Evolutionary conservation across 2,113 vertebrate genomes (phyloP).

Genomic region (Acinonyx jubatus): DNA sequence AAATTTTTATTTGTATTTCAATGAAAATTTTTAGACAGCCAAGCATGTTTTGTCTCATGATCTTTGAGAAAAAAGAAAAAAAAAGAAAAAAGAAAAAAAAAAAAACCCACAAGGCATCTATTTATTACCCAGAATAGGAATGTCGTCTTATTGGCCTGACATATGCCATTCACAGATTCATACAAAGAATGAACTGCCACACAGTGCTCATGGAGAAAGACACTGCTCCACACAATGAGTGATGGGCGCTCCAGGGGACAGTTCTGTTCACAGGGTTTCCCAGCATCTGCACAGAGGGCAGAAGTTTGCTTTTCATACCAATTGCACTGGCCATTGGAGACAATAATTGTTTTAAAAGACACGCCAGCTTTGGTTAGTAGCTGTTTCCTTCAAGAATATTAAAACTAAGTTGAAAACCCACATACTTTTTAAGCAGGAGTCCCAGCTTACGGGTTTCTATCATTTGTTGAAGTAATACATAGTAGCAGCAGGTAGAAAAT

Average conservation of each 20-base stretch:
- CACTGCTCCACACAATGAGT: constrained; percentile 66
- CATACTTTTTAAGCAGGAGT: constrained; percentile 2
- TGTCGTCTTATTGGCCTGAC: constrained; percentile 74
- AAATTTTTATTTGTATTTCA: constrained; percentile 56
- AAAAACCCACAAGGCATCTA: constrained; percentile 34
- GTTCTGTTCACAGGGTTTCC: constrained; percentile 57
- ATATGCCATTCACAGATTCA: constrained; percentile 71
- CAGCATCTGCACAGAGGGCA: constrained; percentile 43
- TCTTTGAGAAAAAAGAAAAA: constrained; percentile 26
- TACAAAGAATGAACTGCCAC: constrained; percentile 77
- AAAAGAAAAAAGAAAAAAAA: background rate
- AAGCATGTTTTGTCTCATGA: constrained; percentile 64
- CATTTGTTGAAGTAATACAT: constrained; percentile 7
- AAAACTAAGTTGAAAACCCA: constrained; percentile 47
- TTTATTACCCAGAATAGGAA: constrained; percentile 73
- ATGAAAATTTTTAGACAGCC: constrained; percentile 49
- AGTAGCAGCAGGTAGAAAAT: constrained; percentile 57
- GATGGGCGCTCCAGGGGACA: constrained; percentile 64
- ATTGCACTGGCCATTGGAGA: background rate
- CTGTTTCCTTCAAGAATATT: constrained; percentile 67
- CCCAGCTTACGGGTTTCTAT: background rate
- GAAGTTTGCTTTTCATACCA: background rate
- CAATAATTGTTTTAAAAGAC: constrained; percentile 34
- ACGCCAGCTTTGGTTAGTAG: constrained; percentile 43
- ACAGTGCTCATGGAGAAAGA: constrained; percentile 60